Conservation (phyloP, 2,888 invertebrate genomes). For the Lasioglossum zephyrum region DNA sequence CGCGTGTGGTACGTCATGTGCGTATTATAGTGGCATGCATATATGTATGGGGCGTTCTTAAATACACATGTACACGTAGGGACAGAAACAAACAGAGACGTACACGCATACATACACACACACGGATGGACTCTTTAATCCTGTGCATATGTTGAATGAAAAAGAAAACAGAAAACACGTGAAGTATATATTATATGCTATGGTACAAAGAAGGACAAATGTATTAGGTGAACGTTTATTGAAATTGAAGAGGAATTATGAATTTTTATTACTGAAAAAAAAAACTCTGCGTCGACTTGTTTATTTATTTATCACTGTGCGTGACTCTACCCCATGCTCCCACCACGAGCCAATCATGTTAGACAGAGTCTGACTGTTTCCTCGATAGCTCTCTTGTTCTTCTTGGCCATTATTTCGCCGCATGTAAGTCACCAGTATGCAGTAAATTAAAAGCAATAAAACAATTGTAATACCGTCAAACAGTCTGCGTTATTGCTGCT, state of each 20-base stretch:
- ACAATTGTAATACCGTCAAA: slow-evolving; percentile 46
- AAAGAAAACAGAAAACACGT: slow-evolving; percentile 24
- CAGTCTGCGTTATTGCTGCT: slow-evolving; percentile 53
- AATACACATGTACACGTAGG: slow-evolving; percentile 21
- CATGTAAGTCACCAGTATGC: slow-evolving; percentile 40
- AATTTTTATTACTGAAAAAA: slow-evolving; percentile 82
- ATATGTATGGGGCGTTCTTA: slow-evolving; percentile 40
- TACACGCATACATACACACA: neutral
- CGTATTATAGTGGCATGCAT: slow-evolving; percentile 49
- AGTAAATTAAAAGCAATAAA: slow-evolving; percentile 59
- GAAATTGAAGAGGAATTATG: slow-evolving; percentile 82
- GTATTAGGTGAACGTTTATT: slow-evolving; percentile 82
- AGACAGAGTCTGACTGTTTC: neutral
- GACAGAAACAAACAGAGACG: neutral
- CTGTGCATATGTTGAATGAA: slow-evolving; percentile 72
- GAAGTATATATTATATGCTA: slow-evolving; percentile 74
- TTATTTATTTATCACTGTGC: slow-evolving; percentile 57
- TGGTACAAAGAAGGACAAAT: slow-evolving; percentile 83
- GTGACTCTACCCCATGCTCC: slow-evolving; percentile 30
- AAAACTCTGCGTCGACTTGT: slow-evolving; percentile 56
- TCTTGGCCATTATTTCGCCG: slow-evolving; percentile 5
- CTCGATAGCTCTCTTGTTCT: slow-evolving; percentile 5
- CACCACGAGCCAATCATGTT: neutral
- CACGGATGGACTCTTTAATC: slow-evolving; percentile 61
- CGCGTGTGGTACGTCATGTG: slow-evolving; percentile 52